Evolutionary conservation across 2,888 invertebrate genomes (phyloP).

Genomic region (Epistrophe grossulariae): DNA sequence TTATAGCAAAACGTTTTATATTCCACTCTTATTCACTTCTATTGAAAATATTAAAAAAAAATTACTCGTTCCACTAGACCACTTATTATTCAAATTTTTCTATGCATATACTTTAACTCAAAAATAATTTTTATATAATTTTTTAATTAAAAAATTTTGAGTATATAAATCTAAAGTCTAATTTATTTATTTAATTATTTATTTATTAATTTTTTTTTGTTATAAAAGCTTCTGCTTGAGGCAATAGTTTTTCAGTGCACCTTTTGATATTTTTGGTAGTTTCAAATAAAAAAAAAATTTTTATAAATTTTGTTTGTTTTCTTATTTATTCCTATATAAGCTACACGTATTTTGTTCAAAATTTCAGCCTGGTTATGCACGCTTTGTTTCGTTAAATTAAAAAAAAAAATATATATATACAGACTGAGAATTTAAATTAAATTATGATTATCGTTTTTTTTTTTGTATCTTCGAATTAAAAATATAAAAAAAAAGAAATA

Average conservation of each 20-base stretch:
- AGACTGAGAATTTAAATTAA: conserved; percentile 30
- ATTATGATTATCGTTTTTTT: conserved; percentile 18
- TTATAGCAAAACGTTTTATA: conserved; percentile 63
- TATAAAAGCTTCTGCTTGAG: conserved; percentile 73
- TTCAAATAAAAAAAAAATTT: conserved; percentile 34
- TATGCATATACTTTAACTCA: conserved; percentile 78
- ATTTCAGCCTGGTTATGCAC: conserved; percentile 73
- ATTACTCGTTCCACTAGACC: conserved; percentile 72
- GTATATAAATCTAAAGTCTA: conserved; percentile 8
- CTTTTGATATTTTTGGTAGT: conserved; percentile 65
- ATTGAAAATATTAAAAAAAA: conserved; percentile 47
- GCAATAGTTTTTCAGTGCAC: conserved; percentile 72
- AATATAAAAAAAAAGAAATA: conserved; percentile 7
- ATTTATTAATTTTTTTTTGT: conserved; percentile 28
- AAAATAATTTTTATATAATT: conserved; percentile 67
- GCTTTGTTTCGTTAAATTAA: conserved; percentile 69
- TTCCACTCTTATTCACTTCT: conserved; percentile 71
- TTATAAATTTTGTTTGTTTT: conserved; percentile 23
- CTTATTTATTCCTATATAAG: conserved; percentile 52
- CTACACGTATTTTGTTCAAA: conserved; percentile 71
- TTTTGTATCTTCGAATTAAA: conserved; percentile 43
- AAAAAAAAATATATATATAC: conserved; percentile 39
- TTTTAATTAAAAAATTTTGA: conserved; percentile 46
- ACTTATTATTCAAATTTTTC: conserved; percentile 74
- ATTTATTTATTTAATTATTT: conserved; percentile 16